A percentile compares a stretch with the other conserved stretches of the same genome.
These are phyloP conservation scores for Maniola jurtina DNA, from an alignment of 1,140 invertebrate genomes.

Conservation along the genomic window DNA sequence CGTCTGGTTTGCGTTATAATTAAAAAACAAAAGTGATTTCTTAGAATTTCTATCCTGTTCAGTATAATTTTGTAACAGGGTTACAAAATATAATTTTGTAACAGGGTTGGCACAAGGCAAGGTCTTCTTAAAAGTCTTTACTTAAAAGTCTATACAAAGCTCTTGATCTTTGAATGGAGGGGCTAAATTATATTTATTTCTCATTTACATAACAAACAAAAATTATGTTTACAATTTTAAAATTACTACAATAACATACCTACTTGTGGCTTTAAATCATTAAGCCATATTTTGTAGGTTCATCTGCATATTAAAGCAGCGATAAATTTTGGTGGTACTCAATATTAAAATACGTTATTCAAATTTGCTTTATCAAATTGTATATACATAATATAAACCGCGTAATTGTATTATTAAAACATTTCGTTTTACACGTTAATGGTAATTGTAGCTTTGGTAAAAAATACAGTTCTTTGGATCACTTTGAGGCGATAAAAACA, in stretches of 20 bases:
- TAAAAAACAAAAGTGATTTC: no score
- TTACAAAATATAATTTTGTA: no score
- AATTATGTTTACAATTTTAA: slow-evolving; percentile 5
- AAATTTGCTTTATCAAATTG: slow-evolving; percentile 14
- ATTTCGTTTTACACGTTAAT: background rate
- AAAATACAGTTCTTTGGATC: slow-evolving; percentile 4
- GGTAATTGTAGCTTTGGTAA: slow-evolving; percentile 5
- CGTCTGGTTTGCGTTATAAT: no score
- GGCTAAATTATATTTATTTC: background rate
- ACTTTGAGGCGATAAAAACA: background rate
- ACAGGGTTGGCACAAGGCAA: no score
- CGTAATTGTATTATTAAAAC: background rate
- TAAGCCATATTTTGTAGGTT: slow-evolving; percentile 11
- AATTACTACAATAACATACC: slow-evolving; percentile 8
- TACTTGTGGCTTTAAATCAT: slow-evolving; percentile 15
- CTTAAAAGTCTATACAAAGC: no score
- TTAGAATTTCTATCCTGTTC: no score
- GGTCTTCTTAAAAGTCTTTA: no score
- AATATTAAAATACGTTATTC: slow-evolving; percentile 18
- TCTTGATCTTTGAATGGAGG: background rate
- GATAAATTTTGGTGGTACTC: slow-evolving; percentile 9
- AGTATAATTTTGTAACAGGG: no score
- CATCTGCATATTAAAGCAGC: slow-evolving; percentile 15
- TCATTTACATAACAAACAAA: slow-evolving; percentile 11
- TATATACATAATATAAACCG: slow-evolving; percentile 6